Base-by-base conservation (phyloP, 2,797 vertebrate genomes). In the Notoglanidium macrostoma region DNA sequence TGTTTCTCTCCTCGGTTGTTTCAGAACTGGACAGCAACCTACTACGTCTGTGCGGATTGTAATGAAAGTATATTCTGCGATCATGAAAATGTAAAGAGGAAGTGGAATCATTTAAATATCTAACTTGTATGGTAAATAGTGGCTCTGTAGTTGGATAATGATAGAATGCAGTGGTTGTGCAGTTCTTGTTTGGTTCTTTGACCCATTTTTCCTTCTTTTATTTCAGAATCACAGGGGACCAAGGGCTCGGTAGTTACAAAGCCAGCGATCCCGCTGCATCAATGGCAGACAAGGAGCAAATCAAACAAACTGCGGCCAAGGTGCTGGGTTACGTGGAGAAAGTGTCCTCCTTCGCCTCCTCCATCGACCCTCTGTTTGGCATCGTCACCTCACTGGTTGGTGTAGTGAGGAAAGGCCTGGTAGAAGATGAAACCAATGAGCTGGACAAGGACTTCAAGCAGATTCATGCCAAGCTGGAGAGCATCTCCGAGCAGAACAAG, bases 361-460 rank as follows among this genome's bases (percentile, higher is more conserved):
- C 95, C 84, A 94, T 96, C 5, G 91, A 96, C 88, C 96, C 96
- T 26, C 92, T 96, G 63, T 96, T 96, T 44, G 95, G 96, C 81
- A 90, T 96, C 0, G 95, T 96, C 85, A 94, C 95, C 32, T 94
- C 95, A 54, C 85, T 96, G 88, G 94, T 96, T 0, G 92, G 93
- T 4, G 91, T 96, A 35, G 95, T 94, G 35, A 94, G 94, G 67
- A 95, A 95, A 85, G 95, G 95, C 79, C 91, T 96, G 63, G 55
- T 74, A 6, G 89, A 91, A 0, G 92, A 96, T 0, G 92, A 96
- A 88, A 89, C 70, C 12, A 89, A 96, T 0, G 82, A 91, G 84
- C 87, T 94, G 70, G 93, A 95, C 51, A 92, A 94, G 63, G 95
- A 96, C 88, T 96, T 96, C 85, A 90, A 93, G 85, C 86, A 57